Base-by-base conservation (phyloP, 2,888 invertebrate species). In the Parnassius glacialis region DNA sequence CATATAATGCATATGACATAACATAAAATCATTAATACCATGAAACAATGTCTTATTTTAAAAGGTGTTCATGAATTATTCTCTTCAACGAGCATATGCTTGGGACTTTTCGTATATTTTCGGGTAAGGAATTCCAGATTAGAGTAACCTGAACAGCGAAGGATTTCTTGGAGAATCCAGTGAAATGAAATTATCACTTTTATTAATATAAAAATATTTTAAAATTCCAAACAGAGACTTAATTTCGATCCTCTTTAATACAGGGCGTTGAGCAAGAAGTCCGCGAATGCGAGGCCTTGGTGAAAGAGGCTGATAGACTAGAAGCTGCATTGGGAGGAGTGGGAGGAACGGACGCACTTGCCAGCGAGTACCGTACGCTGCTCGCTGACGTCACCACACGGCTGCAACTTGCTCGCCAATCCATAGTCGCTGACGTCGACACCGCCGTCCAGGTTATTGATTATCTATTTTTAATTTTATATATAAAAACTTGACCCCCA, bases 261-360 rank as follows among this genome's bases (percentile, higher is more conserved):
- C 67, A 90, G 90, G 84, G 77, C 44, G 84, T 90, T 2, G 87
- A 88, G 70, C 72, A 74, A 63, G 90, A 90, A 11, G 75, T 90
- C 10, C 67, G 68, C 0, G 90, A 90, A 57, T 91, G 91, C 72
- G 77, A 75, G 48, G 77, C 81, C 0, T 69, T 89, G 13, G 90
- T 89, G 13, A 71, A 76, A 11, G 83, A 85, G 1, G 90, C 90
- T 0, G 88, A 91, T 70, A 78, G 89, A 0, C 74, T 90, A 12
- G 77, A 86, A 2, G 68, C 64, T 0, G 73, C 77, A 0, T 82
- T 83, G 55, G 64, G 72, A 13, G 72, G 79, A 0, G 76, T 68
- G 42, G 67, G 75, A 0, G 89, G 87, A 0, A 84, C 86, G 0
- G 52, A 78, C 0, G 85, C 83, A 65, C 87, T 91, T 85, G 84